phyloP scores from a whole-genome alignment of 2,797 vertebrate genomes.

The Morus bassanus region DNA sequence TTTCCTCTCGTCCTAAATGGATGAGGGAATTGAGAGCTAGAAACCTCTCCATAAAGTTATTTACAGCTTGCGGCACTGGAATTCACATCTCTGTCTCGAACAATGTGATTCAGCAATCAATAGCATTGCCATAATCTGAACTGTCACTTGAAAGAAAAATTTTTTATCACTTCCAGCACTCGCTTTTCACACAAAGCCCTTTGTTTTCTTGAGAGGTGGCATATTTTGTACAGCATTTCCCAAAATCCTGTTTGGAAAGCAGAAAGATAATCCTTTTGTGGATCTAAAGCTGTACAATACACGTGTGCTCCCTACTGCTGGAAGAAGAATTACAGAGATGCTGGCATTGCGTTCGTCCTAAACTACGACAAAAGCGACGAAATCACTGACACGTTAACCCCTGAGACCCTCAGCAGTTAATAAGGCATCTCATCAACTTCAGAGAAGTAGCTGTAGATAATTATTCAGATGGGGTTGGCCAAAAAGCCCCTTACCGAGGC shows the following conservation, averaged over 20 bases:
- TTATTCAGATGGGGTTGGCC: background rate
- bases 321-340: background rate
- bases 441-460: background rate
- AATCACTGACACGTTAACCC: background rate
- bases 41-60: background rate
- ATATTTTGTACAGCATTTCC: background rate
- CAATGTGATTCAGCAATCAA: background rate
- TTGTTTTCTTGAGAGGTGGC: background rate
- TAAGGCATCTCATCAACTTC: background rate
- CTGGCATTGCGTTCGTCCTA: rapidly evolving
- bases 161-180: background rate
- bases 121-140: background rate
- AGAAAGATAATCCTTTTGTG: background rate
- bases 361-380: background rate
- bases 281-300: background rate
- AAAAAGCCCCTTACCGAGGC: background rate
- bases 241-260: background rate
- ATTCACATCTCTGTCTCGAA: background rate
- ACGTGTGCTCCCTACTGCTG: rapidly evolving
- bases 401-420: background rate
- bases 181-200: background rate
- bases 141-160: background rate
- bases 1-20: too few species aligned
- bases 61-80: background rate
- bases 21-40: background rate